Evolutionary conservation across 92 coral and sea anemone species (phyloP), one percentile per base, ranked within the genome.

Genomic region (Parazoanthus darwini): DNA sequence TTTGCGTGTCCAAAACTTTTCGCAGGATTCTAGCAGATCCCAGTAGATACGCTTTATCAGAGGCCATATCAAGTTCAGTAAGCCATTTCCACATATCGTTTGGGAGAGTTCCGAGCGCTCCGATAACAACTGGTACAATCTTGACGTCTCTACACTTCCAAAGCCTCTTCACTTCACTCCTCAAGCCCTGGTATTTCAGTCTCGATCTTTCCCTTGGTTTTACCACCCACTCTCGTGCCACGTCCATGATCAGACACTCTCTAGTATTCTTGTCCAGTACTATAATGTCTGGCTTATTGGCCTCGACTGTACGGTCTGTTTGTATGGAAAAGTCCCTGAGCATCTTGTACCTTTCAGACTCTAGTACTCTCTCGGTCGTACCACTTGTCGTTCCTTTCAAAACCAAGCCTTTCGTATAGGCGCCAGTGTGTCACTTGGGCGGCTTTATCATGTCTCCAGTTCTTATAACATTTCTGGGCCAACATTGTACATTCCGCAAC

Each of bases 81-180:
- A 29, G 33, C 0, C 33, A 29, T 29, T 29, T 29, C 33, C 33
- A 29, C 33, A 29, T 29, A 29, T 29, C 33, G 33, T 29, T 29
- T 29, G 33, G 33, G 33, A 29, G 33, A 29, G 33, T 29, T 29
- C 33, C 33, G 0, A 29, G 33, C 0, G 0, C 33, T 46, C 91
- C 82, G 35, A 82, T 89, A 15, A 75, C 75, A 29, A 71, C 88
- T 74, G 91, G 84, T 42, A 89, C 36, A 36, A 89, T 82, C 35
- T 46, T 89, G 74, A 82, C 82, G 8, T 89, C 85, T 50, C 58
- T 71, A 58, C 88, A 82, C 74, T 82, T 73, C 91, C 91, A 89
- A 71, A 84, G 85, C 88, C 84, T 89, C 76, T 89, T 35, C 65
- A 75, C 10, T 71, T 83, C 88, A 74, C 89, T 74, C 48, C 65